Evolutionary conservation across 2,113 vertebrate species (phyloP).

Genomic region (Nesospiza acunhae): DNA sequence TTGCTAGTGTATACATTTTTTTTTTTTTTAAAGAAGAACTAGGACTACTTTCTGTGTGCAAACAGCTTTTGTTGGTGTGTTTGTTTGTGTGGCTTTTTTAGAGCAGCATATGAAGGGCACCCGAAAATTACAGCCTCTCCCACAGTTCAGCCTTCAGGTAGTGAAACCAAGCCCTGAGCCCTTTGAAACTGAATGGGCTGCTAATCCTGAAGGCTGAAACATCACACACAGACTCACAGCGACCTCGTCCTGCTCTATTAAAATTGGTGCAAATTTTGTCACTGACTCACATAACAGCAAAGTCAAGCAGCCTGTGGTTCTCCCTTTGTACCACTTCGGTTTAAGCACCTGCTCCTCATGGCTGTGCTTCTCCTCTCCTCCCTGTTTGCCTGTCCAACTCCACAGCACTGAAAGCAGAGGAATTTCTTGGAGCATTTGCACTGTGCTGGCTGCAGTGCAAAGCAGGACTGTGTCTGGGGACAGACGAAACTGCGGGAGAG

Average conservation of each 20-base stretch:
- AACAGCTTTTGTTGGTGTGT: background rate
- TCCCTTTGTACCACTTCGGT: background rate
- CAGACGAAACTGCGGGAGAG: background rate
- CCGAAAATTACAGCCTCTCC: background rate
- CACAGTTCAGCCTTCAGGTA: background rate
- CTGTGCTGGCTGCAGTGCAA: background rate
- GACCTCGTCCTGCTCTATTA: background rate
- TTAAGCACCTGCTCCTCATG: background rate
- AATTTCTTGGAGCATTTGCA: background rate
- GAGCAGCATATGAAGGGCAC: background rate
- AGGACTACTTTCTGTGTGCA: background rate
- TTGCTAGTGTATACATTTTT: background rate
- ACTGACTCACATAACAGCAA: background rate
- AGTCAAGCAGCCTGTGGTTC: background rate
- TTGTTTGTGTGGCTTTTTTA: background rate
- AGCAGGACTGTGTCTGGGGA: background rate
- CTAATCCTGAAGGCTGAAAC: background rate
- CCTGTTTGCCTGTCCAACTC: background rate
- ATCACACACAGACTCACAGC: accelerated
- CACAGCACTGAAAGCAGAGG: background rate
- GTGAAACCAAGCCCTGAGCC: too few species aligned
- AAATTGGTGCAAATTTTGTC: background rate
- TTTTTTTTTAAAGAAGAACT: background rate
- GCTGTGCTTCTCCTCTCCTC: background rate
- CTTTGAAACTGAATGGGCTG: too few species aligned